Evolutionary conservation across 2,888 invertebrate species (phyloP).

Genomic region (Drosophila ochracea): DNA sequence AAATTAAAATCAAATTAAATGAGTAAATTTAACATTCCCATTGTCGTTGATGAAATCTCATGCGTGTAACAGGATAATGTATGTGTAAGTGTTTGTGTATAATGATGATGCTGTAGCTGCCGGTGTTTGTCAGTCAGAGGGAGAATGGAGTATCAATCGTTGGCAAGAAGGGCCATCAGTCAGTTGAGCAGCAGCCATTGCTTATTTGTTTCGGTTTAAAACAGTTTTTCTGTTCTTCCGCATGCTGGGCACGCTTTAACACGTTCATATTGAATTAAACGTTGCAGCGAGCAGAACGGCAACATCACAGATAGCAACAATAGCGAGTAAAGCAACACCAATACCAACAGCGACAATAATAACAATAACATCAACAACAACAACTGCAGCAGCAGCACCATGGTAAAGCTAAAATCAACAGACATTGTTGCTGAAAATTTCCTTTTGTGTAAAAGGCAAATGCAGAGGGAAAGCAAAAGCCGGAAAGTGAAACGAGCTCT

Average conservation of each 20-base stretch:
- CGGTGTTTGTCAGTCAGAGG: slow-evolving; percentile 6
- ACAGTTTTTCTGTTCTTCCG: slow-evolving; percentile 46
- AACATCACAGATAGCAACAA: slow-evolving; percentile 62
- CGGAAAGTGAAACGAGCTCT: slow-evolving; percentile 77
- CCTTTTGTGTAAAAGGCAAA: slow-evolving; percentile 43
- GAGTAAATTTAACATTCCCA: slow-evolving; percentile 33
- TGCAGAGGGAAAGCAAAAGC: slow-evolving; percentile 51
- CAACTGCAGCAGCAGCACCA: slow-evolving; percentile 46
- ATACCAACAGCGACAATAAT: slow-evolving; percentile 37
- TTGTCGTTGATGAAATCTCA: slow-evolving; percentile 34
- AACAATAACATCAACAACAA: slow-evolving; percentile 60
- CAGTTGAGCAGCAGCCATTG: slow-evolving; percentile 37
- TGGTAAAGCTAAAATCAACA: slow-evolving; percentile 72
- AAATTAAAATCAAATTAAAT: slow-evolving; percentile 56
- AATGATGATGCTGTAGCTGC: slow-evolving; percentile 35
- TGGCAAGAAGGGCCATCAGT: slow-evolving; percentile 22
- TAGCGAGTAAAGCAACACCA: slow-evolving; percentile 38
- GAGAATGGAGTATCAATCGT: slow-evolving; percentile 4
- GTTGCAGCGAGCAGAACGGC: slow-evolving; percentile 55
- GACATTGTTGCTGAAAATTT: slow-evolving; percentile 69
- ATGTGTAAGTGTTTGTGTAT: slow-evolving; percentile 8
- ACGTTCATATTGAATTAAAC: slow-evolving; percentile 79
- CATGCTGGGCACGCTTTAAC: slow-evolving; percentile 73
- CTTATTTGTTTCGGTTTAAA: slow-evolving; percentile 69
- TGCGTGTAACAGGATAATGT: slow-evolving; percentile 26